Percentiles rank a stretch among this genome's conserved stretches.
phyloP scores from a whole-genome alignment of 2,797 vertebrate species.

The Balearica regulorum region DNA sequence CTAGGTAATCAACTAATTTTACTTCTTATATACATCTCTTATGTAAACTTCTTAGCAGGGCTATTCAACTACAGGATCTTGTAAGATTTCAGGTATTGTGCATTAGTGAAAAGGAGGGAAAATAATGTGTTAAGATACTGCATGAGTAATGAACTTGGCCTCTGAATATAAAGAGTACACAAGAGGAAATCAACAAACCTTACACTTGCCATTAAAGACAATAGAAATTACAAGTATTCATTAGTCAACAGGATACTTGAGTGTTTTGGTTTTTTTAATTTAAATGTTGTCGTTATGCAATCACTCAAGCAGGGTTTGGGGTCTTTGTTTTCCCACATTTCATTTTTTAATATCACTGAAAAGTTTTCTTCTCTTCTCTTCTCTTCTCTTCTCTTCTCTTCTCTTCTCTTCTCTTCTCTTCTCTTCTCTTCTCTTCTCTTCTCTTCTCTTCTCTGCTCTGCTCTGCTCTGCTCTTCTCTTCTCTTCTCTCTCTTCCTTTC shows the following conservation, averaged over 20 bases:
- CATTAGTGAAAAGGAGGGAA: background rate
- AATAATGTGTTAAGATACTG: fast-evolving
- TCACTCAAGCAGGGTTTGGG: background rate
- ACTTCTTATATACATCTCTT: background rate
- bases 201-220: background rate
- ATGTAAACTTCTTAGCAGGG: background rate
- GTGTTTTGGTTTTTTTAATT: fast-evolving
- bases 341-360: background rate
- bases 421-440: background rate
- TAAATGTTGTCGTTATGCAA: background rate
- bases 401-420: too few relatives aligned
- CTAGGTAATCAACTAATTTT: background rate
- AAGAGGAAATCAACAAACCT: fast-evolving
- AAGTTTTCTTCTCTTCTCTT: background rate
- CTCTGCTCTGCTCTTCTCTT: too few relatives aligned
- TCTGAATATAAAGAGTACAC: background rate
- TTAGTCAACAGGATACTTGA: background rate
- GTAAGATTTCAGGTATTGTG: background rate
- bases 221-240: background rate
- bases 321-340: background rate
- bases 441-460: background rate
- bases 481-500: too few relatives aligned
- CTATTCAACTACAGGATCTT: background rate
- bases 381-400: background rate
- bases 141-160: background rate